These are phyloP conservation scores for Acrobeloides nanus DNA, from an alignment of 2,888 invertebrate genomes.

Conservation along the genomic window DNA sequence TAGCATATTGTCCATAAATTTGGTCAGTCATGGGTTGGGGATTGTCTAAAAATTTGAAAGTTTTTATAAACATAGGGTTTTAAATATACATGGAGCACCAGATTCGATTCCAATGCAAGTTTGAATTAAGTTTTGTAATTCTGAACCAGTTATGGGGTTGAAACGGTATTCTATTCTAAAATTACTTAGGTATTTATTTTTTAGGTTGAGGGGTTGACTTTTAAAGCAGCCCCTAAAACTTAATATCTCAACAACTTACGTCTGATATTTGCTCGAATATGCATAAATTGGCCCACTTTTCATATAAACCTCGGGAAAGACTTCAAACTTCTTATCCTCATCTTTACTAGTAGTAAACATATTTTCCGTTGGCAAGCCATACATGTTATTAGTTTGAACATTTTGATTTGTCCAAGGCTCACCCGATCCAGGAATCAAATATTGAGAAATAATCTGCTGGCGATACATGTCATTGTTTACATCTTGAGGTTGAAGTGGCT, in stretches of 20 bases:
- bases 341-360: slow-evolving; percentile 48
- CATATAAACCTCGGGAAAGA: slow-evolving; percentile 50
- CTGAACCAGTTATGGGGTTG: slow-evolving; percentile 41
- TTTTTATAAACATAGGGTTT: no score
- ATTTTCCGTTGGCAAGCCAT: slow-evolving; percentile 48
- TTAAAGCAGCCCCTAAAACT: slow-evolving; percentile 35
- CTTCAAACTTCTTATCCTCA: slow-evolving; percentile 51
- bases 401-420: slow-evolving; percentile 27
- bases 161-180: slow-evolving; percentile 31
- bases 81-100: no score
- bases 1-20: slow-evolving; percentile 35
- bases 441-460: slow-evolving; percentile 44
- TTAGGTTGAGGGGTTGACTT: slow-evolving; percentile 37
- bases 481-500: slow-evolving; percentile 37
- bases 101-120: slow-evolving; percentile 37
- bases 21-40: slow-evolving; percentile 41
- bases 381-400: slow-evolving; percentile 31
- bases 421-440: slow-evolving; percentile 32
- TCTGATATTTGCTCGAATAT: slow-evolving; percentile 41
- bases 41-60: slow-evolving; percentile 45
- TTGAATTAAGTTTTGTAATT: slow-evolving; percentile 43
- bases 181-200: slow-evolving; percentile 26
- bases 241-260: slow-evolving; percentile 29
- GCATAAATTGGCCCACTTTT: slow-evolving; percentile 44
- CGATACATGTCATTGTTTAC: slow-evolving; percentile 46